These are phyloP conservation scores for Microctenopoma lineatum DNA, from an alignment of 2,797 vertebrate genomes.

Conservation along the genomic window DNA sequence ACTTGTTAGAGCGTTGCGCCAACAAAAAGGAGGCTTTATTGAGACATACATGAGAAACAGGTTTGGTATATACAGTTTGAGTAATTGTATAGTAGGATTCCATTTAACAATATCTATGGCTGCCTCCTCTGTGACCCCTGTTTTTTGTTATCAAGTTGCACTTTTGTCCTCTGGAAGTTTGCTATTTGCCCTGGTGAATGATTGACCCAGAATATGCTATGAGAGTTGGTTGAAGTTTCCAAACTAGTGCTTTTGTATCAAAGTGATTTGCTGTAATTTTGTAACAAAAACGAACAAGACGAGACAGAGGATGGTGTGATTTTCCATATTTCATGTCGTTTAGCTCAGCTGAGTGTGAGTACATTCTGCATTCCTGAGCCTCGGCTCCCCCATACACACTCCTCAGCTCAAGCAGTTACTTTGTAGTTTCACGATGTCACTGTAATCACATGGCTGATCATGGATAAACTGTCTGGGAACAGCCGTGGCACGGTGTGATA, in stretches of 20 bases:
- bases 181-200: conserved; percentile 77
- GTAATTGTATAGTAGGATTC: background rate
- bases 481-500: conserved; percentile 13
- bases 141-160: conserved; percentile 70
- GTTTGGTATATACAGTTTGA: background rate
- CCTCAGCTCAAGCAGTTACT: conserved; percentile 56
- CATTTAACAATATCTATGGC: background rate
- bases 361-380: conserved; percentile 64
- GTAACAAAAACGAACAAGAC: background rate
- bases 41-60: background rate
- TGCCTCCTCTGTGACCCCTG: conserved; percentile 3
- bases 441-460: conserved; percentile 68
- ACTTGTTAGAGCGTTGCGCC: conserved; percentile 32
- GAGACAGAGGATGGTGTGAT: background rate
- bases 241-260: conserved; percentile 17
- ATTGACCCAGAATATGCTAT: conserved; percentile 69
- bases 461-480: conserved; percentile 49
- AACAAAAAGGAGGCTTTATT: background rate
- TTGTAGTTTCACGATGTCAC: conserved; percentile 65
- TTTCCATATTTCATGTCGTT: conserved; percentile 8
- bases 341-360: conserved; percentile 33
- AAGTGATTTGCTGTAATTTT: background rate
- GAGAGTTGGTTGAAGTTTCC: conserved; percentile 20
- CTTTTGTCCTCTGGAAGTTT: conserved; percentile 72
- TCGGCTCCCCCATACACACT: conserved; percentile 29